Base-by-base conservation (phyloP, 1,140 invertebrate species). In the Lanistes nyassanus region DNA sequence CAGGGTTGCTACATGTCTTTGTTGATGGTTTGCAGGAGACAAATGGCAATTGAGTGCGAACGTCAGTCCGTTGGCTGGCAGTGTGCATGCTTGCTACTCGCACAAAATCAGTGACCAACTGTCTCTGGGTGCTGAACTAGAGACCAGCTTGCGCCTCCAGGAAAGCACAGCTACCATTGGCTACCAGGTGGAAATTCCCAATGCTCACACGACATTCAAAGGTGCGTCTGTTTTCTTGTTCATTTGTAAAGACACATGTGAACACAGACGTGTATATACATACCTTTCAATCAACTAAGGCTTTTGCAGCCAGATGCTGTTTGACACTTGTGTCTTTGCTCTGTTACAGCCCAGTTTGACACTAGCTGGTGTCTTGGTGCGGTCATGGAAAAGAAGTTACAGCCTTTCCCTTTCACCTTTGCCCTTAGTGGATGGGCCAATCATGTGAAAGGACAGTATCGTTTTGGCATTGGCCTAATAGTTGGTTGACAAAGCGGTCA, bases 131-230 rank as follows among this genome's bases (percentile, higher is more conserved):
- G 91, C 91, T 19, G 92, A 93, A 79, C 84, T 92, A 47, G 92
- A 93, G 75, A 83, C 85, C 3, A 88, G 83, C 80, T 42, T 88
- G 58, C 91, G 95, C 85, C 93, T 96, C 85, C 94, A 95, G 87
- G 97, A 99, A 89, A 94, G 95, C 7, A 93, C 94, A n/a, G 96
- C 95, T 47, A 95, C 96, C 1, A 92, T 99, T 80, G 97, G 94
- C 29, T 99, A 99, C 90, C 97, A 99, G 90, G 92, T 98, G 71
- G 98, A 99, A 90, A 91, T 99, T 88, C 97, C 97, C 29, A 98
- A 97, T 90, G 96, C 96, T 64, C 97, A 98, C 89, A 91, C 98
- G 79, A 92, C 94, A 13, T 98, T 99, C 87, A 95, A 93, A 94
- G 97, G 96, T 97, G 89, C 80, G 79, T 37, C 47, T 5, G 21